phyloP scores from a whole-genome alignment of 2,888 invertebrate species.

The Philopedon plagiatum region DNA sequence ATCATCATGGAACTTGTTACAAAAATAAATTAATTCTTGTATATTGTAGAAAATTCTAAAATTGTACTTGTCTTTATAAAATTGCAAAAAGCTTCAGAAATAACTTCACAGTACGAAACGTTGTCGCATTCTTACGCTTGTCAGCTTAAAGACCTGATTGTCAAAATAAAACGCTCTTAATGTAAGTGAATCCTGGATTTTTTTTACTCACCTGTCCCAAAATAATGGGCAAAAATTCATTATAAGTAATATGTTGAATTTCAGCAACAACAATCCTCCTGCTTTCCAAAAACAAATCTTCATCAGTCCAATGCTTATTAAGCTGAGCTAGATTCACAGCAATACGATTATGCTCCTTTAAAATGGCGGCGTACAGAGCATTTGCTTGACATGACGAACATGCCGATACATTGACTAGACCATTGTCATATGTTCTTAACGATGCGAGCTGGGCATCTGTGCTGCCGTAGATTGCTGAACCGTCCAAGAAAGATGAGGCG shows the following conservation, averaged over 20 bases:
- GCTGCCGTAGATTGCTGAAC: constrained; percentile 85
- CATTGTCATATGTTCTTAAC: constrained; percentile 79
- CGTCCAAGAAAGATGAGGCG: constrained; percentile 87
- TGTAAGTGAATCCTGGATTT: background rate
- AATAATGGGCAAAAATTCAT: constrained; percentile 85
- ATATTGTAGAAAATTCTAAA: too few relatives aligned
- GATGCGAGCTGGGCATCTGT: constrained; percentile 80
- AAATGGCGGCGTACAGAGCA: constrained; percentile 79
- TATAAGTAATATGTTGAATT: constrained; percentile 88
- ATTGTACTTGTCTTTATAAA: too few relatives aligned
- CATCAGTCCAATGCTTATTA: constrained; percentile 87
- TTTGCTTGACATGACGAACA: constrained; percentile 80
- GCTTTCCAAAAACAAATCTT: constrained; percentile 82
- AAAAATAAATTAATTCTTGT: too few relatives aligned
- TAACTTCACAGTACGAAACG: too few relatives aligned
- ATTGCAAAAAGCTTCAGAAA: too few relatives aligned
- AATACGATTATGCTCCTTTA: constrained; percentile 86
- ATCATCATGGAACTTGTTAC: too few relatives aligned
- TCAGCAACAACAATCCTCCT: constrained; percentile 82
- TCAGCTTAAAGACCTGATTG: too few relatives aligned
- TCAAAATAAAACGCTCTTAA: too few relatives aligned
- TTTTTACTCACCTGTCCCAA: constrained; percentile 77
- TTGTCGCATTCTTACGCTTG: too few relatives aligned
- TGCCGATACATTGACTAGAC: constrained; percentile 77
- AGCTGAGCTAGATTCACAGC: constrained; percentile 78